Conservation (phyloP, 2,113 vertebrate species). For the Chroicocephalus ridibundus region DNA sequence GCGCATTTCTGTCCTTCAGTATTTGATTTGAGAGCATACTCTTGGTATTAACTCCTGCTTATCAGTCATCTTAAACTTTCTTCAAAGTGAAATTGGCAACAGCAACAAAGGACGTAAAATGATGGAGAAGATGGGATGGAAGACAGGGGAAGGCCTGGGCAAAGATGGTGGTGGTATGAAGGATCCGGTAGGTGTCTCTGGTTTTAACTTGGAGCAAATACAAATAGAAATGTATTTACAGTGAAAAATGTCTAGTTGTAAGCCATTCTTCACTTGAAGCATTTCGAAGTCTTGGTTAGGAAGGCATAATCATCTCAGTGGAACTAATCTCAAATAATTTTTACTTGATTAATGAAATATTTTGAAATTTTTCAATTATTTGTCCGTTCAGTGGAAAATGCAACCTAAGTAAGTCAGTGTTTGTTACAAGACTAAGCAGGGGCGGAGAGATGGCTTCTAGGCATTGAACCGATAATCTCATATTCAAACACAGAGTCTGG, state of each 20-base stretch:
- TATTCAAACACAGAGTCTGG: background rate
- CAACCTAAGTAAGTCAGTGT: background rate
- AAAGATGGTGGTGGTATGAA: constrained; percentile 90
- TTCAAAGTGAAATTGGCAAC: constrained; percentile 90
- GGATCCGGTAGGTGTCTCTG: constrained; percentile 80
- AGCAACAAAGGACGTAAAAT: constrained; percentile 94
- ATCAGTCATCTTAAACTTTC: constrained; percentile 4
- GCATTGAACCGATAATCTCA: background rate
- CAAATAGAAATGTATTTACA: background rate
- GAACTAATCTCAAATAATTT: background rate
- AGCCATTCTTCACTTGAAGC: background rate
- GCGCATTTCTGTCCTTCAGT: background rate
- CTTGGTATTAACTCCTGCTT: background rate
- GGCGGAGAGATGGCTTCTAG: background rate
- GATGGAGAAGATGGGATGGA: constrained; percentile 99
- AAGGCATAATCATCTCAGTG: background rate
- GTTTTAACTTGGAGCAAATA: background rate
- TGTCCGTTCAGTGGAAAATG: background rate
- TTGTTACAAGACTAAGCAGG: background rate
- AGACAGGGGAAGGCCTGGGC: constrained; percentile 93
- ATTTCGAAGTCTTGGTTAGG: background rate
- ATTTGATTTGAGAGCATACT: background rate
- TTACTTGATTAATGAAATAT: background rate
- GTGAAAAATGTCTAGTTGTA: background rate
- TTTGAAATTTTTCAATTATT: background rate